Evolutionary conservation across 2,113 vertebrate species (phyloP), one percentile per base, ranked within the genome.

Genomic region (Cynocephalus volans): DNA sequence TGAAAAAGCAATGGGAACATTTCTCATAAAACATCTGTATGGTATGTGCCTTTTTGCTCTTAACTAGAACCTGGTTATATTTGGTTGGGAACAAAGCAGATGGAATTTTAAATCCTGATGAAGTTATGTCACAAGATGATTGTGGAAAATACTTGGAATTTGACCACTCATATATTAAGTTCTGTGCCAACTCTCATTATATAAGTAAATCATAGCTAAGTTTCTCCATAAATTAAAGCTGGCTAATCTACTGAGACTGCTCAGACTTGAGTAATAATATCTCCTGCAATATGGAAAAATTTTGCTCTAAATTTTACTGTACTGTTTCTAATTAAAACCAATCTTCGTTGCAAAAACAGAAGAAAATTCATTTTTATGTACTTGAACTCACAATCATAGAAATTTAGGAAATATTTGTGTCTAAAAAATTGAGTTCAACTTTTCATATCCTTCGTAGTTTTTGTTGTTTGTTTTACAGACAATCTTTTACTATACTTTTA

Each of bases 311-410:
- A 48, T 72, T 88, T 92, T 92, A 54, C 70, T 84, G 24, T 82
- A 11, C 90, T 97, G 85, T 96, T 98, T 94, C 45, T 65, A 97
- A 52, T 97, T 97, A 95, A 97, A 96, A 90, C 52, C 83, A 89
- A 36, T 95, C 79, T 97, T 93, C 82, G 52, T 97, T 93, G 41
- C 24, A 94, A 60, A 92, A 75, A 95, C 86, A 94, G 92, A 95
- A 75, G 88, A 86, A 96, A 95, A 89, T 87, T 86, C 33, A 93
- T 82, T 83, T 92, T 75, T 84, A 81, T 26, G 11, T 97, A 56
- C 81, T 95, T 90, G 56, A 95, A 88, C 33, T 92, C 23, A 94
- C 1, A 80, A 24, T 89, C 70, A n/a, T 45, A 95, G 75, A 95
- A 92, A 96, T 73, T 84, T 79, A 96, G 86, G 79, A 96, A 96